Evolutionary conservation across 2,113 vertebrate genomes (phyloP), one percentile per base, ranked within the genome.

Genomic region (Macrotus californicus): DNA sequence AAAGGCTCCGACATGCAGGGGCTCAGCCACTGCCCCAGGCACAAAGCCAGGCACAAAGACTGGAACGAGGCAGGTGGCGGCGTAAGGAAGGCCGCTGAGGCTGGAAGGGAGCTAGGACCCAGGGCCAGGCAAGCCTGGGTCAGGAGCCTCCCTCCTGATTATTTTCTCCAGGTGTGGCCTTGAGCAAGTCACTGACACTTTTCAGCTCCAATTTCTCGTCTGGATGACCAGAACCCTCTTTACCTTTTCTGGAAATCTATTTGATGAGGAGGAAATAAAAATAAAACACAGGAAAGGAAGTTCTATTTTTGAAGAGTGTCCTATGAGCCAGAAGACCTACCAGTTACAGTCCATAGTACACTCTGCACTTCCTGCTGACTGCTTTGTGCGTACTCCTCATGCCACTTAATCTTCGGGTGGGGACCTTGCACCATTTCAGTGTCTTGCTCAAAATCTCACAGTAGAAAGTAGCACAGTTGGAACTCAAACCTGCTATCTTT

Each of bases 301-400:
- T 46, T 52, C 80, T 64, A 0, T 91, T 80, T 80, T 43, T 24
- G 26, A 7, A 87, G 76, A 48, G 19, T 2, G 0, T 54, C 8
- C n/a, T 87, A 34, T 14, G 24, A 76, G 21, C 50, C n/a, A 6
- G 76, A 24, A 19, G 46, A 22, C 79, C 79, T 21, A 73, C 6
- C 48, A 16, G 36, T 31, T 1, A 18, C 2, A 6, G 41, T 3
- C 7, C 2, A 0, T 0, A 8, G 19, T 1, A 5, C 24, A 3
- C 29, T 0, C 3, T 1, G 1, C 1, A 50, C 54, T 22, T 9
- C 3, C 21, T 2, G 8, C 41, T 24, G 31, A 14, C 11, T 3
- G 19, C 18, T 93, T 18, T 26, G 1, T 22, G 15, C 52, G 31
- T n/a, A n/a, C 5, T 84, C 64, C 50, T 34, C 13, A 56, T 7